A percentile compares a stretch with the other conserved stretches of the same genome.
phyloP scores from a whole-genome alignment of 2,797 vertebrate species.

The Sebastes vulpes region DNA sequence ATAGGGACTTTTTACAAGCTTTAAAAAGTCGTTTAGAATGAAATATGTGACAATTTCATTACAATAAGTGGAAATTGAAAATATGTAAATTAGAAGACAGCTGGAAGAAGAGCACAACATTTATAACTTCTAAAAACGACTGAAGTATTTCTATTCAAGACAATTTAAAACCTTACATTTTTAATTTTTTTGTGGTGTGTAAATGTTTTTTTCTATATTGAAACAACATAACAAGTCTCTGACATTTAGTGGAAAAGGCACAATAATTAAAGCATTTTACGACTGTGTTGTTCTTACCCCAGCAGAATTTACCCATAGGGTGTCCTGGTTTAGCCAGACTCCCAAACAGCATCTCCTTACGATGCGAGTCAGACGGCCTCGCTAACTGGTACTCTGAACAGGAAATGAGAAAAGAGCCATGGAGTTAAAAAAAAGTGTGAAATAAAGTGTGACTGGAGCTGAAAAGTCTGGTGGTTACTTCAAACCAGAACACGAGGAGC shows the following conservation, averaged over 20 bases:
- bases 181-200: neutral
- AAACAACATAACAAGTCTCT: neutral
- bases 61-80: neutral
- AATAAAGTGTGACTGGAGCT: neutral
- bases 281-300: slow-evolving; percentile 86
- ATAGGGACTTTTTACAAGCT: neutral
- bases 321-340: slow-evolving; percentile 93
- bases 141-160: neutral
- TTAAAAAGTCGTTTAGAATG: neutral
- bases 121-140: neutral
- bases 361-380: slow-evolving; percentile 92
- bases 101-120: neutral
- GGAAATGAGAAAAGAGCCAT: slow-evolving; percentile 3
- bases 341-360: slow-evolving; percentile 96
- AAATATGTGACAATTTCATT: neutral
- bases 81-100: neutral
- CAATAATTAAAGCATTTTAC: too few species aligned
- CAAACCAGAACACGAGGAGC: neutral
- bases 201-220: neutral
- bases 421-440: neutral
- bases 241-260: neutral
- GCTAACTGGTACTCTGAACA: slow-evolving; percentile 93
- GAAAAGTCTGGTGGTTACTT: neutral
- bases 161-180: neutral
- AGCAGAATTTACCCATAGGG: slow-evolving; percentile 97